phyloP scores from a whole-genome alignment of 2,113 vertebrate genomes.

The Ahaetulla prasina region DNA sequence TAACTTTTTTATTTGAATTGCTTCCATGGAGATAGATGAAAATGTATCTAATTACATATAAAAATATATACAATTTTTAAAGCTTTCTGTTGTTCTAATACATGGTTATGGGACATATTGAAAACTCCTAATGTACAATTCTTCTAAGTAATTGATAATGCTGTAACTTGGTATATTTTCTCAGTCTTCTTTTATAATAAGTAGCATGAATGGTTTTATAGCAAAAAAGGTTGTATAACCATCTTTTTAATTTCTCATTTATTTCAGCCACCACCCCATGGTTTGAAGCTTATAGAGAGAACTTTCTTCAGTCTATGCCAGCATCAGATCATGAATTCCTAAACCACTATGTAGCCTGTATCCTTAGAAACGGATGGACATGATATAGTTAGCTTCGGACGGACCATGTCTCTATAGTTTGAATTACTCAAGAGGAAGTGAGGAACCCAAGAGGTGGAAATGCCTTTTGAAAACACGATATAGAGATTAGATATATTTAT shows the following conservation, averaged over 20 bases:
- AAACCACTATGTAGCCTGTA: conserved; percentile 98
- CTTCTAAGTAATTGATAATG: neutral
- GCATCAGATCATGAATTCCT: conserved; percentile 95
- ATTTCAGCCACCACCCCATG: conserved; percentile 92
- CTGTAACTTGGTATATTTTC: neutral
- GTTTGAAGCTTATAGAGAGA: conserved; percentile 97
- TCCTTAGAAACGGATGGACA: conserved; percentile 73
- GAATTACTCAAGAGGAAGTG: neutral
- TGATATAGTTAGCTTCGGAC: neutral
- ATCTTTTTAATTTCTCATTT: conserved; percentile 36
- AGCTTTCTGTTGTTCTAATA: neutral
- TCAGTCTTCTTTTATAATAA: neutral
- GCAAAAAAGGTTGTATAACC: neutral
- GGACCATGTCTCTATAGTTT: neutral
- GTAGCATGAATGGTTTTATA: neutral
- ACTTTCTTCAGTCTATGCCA: conserved; percentile 92
- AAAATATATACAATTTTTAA: neutral
- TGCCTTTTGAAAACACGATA: neutral
- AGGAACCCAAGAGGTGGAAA: neutral
- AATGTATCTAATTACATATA: neutral
- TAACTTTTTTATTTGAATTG: neutral
- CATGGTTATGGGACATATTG: neutral
- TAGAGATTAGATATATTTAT: neutral
- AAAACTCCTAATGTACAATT: neutral
- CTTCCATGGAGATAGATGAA: neutral